Conservation (phyloP, 2,888 invertebrate species). For the Elmis aenea region DNA sequence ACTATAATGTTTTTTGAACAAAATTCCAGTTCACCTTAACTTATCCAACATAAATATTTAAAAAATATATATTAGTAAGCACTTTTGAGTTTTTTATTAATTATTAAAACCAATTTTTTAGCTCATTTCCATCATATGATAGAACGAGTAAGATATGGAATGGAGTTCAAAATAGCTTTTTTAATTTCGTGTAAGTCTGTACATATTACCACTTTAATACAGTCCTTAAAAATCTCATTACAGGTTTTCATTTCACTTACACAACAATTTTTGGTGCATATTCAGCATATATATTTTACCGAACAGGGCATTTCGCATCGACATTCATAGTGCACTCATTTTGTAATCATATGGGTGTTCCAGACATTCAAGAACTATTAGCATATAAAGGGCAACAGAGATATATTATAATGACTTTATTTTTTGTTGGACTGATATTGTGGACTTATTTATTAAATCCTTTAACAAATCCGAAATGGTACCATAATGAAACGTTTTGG, state of each 20-base stretch:
- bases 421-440: conserved; percentile 66
- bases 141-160: conserved; percentile 70
- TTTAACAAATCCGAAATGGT: conserved; percentile 60
- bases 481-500: conserved; percentile 30
- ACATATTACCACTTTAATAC: no score
- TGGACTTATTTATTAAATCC: conserved; percentile 77
- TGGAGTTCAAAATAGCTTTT: conserved; percentile 63
- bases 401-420: conserved; percentile 59
- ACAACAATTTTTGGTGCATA: conserved; percentile 93
- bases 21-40: no score
- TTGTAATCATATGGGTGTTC: conserved; percentile 96
- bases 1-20: no score
- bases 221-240: conserved; percentile 37
- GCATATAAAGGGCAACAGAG: conserved; percentile 55
- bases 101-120: conserved; percentile 32
- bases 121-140: conserved; percentile 91
- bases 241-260: conserved; percentile 84
- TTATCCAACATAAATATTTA: no score
- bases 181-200: conserved; percentile 64
- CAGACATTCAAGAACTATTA: conserved; percentile 72
- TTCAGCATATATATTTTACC: conserved; percentile 84
- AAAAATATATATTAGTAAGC: not conserved
- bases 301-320: conserved; percentile 86
- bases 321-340: conserved; percentile 88
- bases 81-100: not conserved